A percentile compares a stretch with the other conserved stretches of the same genome.
Conservation (phyloP, 1,140 invertebrate genomes). For the Drosophila nasuta region DNA sequence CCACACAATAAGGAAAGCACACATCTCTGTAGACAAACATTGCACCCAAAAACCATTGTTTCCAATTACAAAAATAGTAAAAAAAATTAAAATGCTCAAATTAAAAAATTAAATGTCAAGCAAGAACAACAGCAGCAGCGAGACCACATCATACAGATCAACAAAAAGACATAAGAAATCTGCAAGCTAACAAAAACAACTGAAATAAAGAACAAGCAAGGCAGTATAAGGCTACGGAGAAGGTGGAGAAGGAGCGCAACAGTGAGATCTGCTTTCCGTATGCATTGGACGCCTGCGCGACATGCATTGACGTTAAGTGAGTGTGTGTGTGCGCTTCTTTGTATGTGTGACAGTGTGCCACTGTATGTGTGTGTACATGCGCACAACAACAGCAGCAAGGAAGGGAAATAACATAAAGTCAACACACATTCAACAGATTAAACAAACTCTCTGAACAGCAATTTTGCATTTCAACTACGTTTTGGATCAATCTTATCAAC, state of each 20-base stretch:
- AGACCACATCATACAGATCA: constrained; percentile 27
- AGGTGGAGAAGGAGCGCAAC: constrained; percentile 4
- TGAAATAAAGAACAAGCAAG: constrained; percentile 4
- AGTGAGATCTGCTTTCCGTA: constrained; percentile 39
- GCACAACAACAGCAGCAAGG: constrained; percentile 17
- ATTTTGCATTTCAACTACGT: constrained; percentile 37
- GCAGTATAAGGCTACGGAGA: background rate
- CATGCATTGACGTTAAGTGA: constrained; percentile 64
- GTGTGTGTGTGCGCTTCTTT: constrained; percentile 51
- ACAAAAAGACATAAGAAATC: constrained; percentile 41
- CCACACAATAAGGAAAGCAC: constrained; percentile 28
- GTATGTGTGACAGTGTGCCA: constrained; percentile 20
- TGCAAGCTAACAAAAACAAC: constrained; percentile 46
- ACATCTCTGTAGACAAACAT: constrained; percentile 43
- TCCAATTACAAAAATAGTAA: constrained; percentile 35
- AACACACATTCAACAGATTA: constrained; percentile 47
- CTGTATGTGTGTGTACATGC: constrained; percentile 32
- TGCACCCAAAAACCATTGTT: constrained; percentile 12
- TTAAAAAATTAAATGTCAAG: constrained; percentile 69
- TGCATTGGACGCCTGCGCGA: constrained; percentile 72
- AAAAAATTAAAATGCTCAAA: constrained; percentile 66
- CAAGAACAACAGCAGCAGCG: constrained; percentile 39
- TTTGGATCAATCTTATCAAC: constrained; percentile 53
- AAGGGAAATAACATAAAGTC: constrained; percentile 9
- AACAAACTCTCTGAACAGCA: constrained; percentile 12